Evolutionary conservation across 2,888 invertebrate genomes (phyloP), one percentile per base, ranked within the genome.

Genomic region (Thelaira solivaga): DNA sequence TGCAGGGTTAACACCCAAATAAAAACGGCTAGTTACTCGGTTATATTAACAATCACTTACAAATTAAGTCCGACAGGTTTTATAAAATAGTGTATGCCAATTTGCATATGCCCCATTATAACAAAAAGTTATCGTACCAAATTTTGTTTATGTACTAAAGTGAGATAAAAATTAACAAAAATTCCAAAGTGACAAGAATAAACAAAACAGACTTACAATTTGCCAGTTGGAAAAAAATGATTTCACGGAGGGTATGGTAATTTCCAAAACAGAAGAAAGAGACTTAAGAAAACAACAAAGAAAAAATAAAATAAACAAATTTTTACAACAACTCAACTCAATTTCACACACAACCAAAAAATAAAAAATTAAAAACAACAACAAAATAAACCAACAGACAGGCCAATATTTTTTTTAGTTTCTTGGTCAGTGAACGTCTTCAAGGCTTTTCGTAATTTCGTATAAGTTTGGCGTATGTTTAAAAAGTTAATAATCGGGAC

Each of bases 371-470:
- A 83, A 80, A 82, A 24, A 82, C 80, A 85, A 83, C 81, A 83
- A 73, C 72, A 80, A 80, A 81, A 31, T 13, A 20, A 72, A 64
- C 20, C 18, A 77, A 80, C 76, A 76, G 78, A 73, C 81, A 49
- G 61, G 53, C 36, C 45, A 59, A 47, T 22, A 49, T 22, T 71
- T 24, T 64, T 71, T 59, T 59, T 39, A 11, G 16, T 57, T 73
- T 72, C 22, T 83, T 86, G 86, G 86, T 87, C 86, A 87, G 86
- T 86, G 87, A 86, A 87, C 86, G 86, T 85, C 85, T 87, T 86
- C 86, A 86, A 86, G 86, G 86, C 86, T 87, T 86, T 87, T 84
- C 82, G 86, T 84, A 84, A 85, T 86, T 83, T 85, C 82, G 82
- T 85, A 82, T 84, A 84, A 85, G 84, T 86, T 85, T 86, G 82